Evolutionary conservation across 2,888 invertebrate species (phyloP), one percentile per base, ranked within the genome.

Genomic region (Stenoptilia bipunctidactyla): DNA sequence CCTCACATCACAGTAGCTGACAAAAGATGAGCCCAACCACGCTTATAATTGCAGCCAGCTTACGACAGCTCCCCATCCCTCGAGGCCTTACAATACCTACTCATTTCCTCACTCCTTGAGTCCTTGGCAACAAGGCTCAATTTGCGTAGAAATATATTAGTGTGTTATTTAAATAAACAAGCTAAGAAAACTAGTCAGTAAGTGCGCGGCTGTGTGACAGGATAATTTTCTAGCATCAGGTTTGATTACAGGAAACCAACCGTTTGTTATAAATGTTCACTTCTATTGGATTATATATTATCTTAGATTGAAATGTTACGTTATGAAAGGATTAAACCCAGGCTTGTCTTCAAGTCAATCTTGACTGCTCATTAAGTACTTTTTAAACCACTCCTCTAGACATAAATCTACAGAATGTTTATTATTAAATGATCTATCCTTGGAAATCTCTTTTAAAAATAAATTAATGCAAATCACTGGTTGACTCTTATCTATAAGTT

Each of bases 161-260:
- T 30, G 30, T 30, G 3, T 51, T 48, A 47, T 36, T 36, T 47
- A 48, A 43, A 43, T 48, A 45, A 47, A 46, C 39, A 44, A 40
- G 35, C 30, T 36, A 36, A 30, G 40, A 34, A 33, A 40, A 15
- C 14, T 15, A 20, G 38, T 38, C n/a, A 34, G 38, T 38, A 30
- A 12, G 30, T 30, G 25, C n/a, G 13, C 12, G 9, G 13, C 25
- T 27, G 34, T 10, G 14, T 37, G 43, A 43, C 36, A 39, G 43
- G 43, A 40, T 43, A 38, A 43, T 43, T 35, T 15, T 35, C 35
- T 35, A 35, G 10, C 15, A 10, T 37, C 37, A 2, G 25, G 5
- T 25, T 27, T 25, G 27, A 27, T 34, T 13, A 20, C 40, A 38
- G 43, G 40, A 43, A 43, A 38, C 43, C 15, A 13, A 1, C 30